Evolutionary conservation across 2,888 invertebrate species (phyloP).

Genomic region (Cephalotes varians): DNA sequence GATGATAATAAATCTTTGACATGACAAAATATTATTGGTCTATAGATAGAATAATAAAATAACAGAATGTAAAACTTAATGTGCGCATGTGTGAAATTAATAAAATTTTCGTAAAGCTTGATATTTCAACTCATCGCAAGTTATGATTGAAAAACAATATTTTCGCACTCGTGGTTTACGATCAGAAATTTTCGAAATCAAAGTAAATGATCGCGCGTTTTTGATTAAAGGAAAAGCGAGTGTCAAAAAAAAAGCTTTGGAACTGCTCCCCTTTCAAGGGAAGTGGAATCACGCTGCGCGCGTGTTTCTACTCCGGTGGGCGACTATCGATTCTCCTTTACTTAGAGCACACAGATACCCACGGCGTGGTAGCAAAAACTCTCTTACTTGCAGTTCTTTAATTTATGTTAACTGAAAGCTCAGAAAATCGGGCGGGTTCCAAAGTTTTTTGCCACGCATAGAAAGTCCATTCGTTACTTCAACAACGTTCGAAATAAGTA

Average conservation of each 20-base stretch:
- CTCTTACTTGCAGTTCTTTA: constrained; percentile 53
- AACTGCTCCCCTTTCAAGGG: constrained; percentile 39
- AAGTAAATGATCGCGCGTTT: constrained; percentile 26
- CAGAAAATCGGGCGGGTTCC: constrained; percentile 41
- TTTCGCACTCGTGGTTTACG: constrained; percentile 15
- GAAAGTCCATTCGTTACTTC: constrained; percentile 49
- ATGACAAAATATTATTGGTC: neutral
- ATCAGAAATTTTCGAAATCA: constrained; percentile 30
- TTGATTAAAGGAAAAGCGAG: constrained; percentile 30
- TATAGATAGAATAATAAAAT: neutral
- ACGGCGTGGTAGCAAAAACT: constrained; percentile 39
- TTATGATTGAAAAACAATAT: constrained; percentile 30
- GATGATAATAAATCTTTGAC: neutral
- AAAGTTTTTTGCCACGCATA: constrained; percentile 42
- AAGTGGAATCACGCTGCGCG: constrained; percentile 44
- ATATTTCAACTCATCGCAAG: neutral
- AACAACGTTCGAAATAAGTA: constrained; percentile 35
- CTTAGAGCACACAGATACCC: constrained; percentile 42
- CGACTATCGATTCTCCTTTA: constrained; percentile 49
- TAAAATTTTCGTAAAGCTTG: neutral
- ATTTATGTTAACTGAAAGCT: constrained; percentile 56
- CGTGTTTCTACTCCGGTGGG: constrained; percentile 32
- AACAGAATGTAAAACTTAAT: neutral
- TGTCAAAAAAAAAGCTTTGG: constrained; percentile 20
- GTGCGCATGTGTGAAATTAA: neutral